Evolutionary conservation across 2,797 vertebrate genomes (phyloP), one percentile per base, ranked within the genome.

Genomic region (Phylloscopus collybita): DNA sequence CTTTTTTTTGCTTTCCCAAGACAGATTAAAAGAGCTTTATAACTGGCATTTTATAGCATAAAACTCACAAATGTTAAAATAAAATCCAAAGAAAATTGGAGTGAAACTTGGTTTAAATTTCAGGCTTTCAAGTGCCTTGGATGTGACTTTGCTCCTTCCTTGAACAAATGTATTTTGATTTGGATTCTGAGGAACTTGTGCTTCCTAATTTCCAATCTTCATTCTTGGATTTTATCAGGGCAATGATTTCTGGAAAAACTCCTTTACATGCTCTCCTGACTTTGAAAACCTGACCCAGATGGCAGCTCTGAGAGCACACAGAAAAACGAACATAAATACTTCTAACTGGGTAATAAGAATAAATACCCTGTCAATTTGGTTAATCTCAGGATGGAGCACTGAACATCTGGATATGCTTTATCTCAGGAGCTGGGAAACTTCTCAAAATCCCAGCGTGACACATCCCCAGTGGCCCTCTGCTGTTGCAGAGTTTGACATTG

Each of bases 391-490:
- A 82, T 60, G 59, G 71, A 94, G 70, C 71, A 49, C 83, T 61
- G 80, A 90, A 82, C 91, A 95, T 74, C 88, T 95, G 95, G 75
- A 59, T 89, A 42, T 50, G 59, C 40, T 95, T 93, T 65, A 66
- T 96, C 82, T 93, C 84, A 71, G 65, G 72, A 91, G 65, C 78
- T 72, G 65, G 20, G 47, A 74, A 96, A 71, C 61, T n/a, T 69
- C 87, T 90, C 82, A 65, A 22, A 89, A 80, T 61, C 29, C 65
- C 66, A 32, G 22, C 25, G 2, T 0, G 2, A 29, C 78, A 45
- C 53, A 32, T 80, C 8, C 36, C 30, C 3, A 3, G 23, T 0
- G 1, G 38, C 53, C 57, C 65, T 40, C 65, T 40, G 49, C 83
- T 64, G 49, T 10, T 60, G 9, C 12, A 38, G 73, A 16, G 36